Percentiles rank a stretch among this genome's conserved stretches.
Conservation (phyloP, 1,140 invertebrate genomes). For the Drosophila eugracilis region DNA sequence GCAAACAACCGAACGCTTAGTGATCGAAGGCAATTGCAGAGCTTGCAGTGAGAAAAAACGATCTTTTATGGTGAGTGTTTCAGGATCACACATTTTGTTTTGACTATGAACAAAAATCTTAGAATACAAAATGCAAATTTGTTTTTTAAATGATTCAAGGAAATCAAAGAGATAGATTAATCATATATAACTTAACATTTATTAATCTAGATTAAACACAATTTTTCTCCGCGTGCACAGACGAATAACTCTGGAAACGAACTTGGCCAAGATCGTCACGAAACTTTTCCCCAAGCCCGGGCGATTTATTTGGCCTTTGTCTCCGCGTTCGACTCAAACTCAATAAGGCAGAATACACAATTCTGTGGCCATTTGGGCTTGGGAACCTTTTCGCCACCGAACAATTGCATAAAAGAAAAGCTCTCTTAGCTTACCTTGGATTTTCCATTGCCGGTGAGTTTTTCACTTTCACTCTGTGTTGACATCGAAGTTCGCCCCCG, state of each 20-base stretch:
- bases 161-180: too few relatives aligned
- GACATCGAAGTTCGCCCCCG: constrained; percentile 63
- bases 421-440: constrained; percentile 14
- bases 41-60: constrained; percentile 16
- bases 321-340: constrained; percentile 30
- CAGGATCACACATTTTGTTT: too few relatives aligned
- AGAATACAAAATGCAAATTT: too few relatives aligned
- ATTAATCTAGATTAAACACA: neutral
- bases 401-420: constrained; percentile 79
- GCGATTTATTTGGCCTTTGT: constrained; percentile 72
- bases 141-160: too few relatives aligned
- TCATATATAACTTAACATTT: too few relatives aligned
- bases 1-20: constrained; percentile 68
- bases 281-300: constrained; percentile 61
- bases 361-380: constrained; percentile 52
- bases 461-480: constrained; percentile 80
- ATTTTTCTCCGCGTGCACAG: constrained; percentile 3
- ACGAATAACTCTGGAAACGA: constrained; percentile 44
- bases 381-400: constrained; percentile 55
- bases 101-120: too few relatives aligned
- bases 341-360: constrained; percentile 65
- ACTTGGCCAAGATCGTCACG: constrained; percentile 53
- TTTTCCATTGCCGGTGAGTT: constrained; percentile 39
- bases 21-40: constrained; percentile 69
- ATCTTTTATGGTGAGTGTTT: too few relatives aligned